A percentile compares a stretch with the other conserved stretches of the same genome.
These are phyloP conservation scores for Eumaeus atala DNA, from an alignment of 1,140 invertebrate genomes.

Conservation along the genomic window DNA sequence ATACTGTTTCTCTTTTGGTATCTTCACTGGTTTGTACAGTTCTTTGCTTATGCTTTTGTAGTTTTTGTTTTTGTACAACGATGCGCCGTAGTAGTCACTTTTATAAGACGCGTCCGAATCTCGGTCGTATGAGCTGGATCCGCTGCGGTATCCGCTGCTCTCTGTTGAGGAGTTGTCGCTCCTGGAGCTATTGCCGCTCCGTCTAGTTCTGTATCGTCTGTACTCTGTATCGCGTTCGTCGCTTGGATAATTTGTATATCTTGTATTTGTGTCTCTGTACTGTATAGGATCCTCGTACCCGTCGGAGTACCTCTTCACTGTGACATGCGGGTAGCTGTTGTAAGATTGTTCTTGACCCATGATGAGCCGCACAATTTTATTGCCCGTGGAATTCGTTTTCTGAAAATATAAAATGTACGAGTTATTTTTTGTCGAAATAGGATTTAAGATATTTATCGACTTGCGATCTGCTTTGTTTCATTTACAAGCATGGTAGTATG, in stretches of 20 bases:
- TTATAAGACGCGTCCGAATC: conserved; percentile 57
- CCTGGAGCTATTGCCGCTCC: conserved; percentile 59
- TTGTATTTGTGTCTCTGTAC: conserved; percentile 26
- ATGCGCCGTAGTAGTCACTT: conserved; percentile 58
- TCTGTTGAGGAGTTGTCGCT: conserved; percentile 60
- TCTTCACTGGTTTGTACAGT: conserved; percentile 71
- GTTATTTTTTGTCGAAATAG: neutral
- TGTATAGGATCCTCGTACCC: conserved; percentile 50
- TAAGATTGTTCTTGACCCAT: conserved; percentile 70
- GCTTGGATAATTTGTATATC: conserved; percentile 35
- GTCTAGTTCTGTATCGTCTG: conserved; percentile 46
- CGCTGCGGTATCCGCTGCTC: conserved; percentile 64
- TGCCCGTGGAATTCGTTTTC: conserved; percentile 26
- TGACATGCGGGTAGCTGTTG: conserved; percentile 46
- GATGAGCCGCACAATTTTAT: conserved; percentile 32
- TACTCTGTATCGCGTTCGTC: conserved; percentile 50
- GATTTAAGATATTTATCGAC: no score
- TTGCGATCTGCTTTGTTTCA: no score
- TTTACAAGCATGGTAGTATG: no score
- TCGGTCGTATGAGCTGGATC: conserved; percentile 55
- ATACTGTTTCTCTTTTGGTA: conserved; percentile 70
- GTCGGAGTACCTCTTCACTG: conserved; percentile 48
- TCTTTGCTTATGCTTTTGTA: conserved; percentile 71
- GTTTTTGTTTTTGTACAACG: conserved; percentile 71
- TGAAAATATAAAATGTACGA: conserved; percentile 19